Conservation (phyloP, 2,888 invertebrate genomes). For the Amiota minor region DNA sequence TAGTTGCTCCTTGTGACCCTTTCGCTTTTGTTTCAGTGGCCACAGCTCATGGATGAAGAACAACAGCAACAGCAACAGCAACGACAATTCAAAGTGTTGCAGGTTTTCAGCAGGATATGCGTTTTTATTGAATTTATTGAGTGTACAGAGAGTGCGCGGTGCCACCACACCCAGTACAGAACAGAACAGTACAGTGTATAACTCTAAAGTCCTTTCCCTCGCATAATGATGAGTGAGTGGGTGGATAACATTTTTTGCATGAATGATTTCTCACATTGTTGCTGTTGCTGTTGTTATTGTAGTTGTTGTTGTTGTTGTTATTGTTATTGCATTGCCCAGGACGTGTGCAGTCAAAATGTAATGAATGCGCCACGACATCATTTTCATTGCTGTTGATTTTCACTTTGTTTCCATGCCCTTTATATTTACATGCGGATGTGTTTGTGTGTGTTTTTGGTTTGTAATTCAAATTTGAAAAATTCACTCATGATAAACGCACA, state of each 20-base stretch:
- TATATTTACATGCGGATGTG: background rate
- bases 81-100: slow-evolving; percentile 30
- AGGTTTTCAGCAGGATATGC: slow-evolving; percentile 30
- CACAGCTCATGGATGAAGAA: no score
- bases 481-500: slow-evolving; percentile 54
- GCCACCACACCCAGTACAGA: no score
- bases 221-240: background rate
- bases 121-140: slow-evolving; percentile 45
- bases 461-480: slow-evolving; percentile 47
- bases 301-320: slow-evolving; percentile 5
- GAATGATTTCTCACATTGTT: slow-evolving; percentile 21
- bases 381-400: background rate
- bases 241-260: slow-evolving; percentile 22
- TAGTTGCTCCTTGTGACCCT: slow-evolving; percentile 39
- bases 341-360: slow-evolving; percentile 39
- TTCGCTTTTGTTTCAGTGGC: slow-evolving; percentile 33
- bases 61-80: slow-evolving; percentile 18
- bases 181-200: slow-evolving; percentile 5
- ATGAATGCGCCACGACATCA: slow-evolving; percentile 30
- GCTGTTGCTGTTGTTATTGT: slow-evolving; percentile 19
- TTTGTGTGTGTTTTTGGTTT: slow-evolving; percentile 32
- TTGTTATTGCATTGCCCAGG: slow-evolving; percentile 7
- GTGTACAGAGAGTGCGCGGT: slow-evolving; percentile 18
- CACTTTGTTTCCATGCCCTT: slow-evolving; percentile 28
- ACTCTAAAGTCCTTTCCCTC: background rate